A percentile compares a stretch with the other conserved stretches of the same genome.
Conservation (phyloP, 1,140 invertebrate genomes). For the Drosophila kikkawai region DNA sequence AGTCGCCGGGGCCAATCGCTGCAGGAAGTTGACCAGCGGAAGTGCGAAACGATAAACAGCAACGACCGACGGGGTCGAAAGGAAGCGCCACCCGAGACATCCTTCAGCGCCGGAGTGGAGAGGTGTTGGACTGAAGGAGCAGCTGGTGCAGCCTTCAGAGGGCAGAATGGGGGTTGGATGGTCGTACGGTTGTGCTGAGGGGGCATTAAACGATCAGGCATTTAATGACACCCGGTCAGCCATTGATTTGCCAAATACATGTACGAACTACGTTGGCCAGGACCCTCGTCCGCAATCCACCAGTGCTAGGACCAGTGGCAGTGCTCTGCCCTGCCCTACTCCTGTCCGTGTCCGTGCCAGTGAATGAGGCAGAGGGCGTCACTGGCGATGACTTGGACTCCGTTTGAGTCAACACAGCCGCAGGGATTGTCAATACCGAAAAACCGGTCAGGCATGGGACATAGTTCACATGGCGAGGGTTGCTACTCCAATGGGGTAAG, state of each 20-base stretch:
- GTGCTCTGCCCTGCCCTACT: background rate
- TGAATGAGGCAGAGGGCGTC: conserved; percentile 6
- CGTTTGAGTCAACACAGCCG: conserved; percentile 76
- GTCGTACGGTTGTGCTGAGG: conserved; percentile 15
- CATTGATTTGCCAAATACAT: conserved; percentile 81
- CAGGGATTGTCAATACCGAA: conserved; percentile 70
- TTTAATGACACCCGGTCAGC: conserved; percentile 81
- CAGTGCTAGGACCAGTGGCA: background rate
- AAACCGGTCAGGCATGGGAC: conserved; percentile 63
- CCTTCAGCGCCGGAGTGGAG: conserved; percentile 47
- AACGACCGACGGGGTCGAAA: conserved; percentile 42
- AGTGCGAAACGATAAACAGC: conserved; percentile 83
- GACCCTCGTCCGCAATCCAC: conserved; percentile 5
- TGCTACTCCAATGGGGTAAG: background rate
- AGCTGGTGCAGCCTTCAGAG: conserved; percentile 26
- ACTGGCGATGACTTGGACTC: conserved; percentile 44
- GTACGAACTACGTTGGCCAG: conserved; percentile 35
- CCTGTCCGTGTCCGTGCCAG: background rate
- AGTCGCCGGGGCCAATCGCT: conserved; percentile 65
- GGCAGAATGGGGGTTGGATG: background rate
- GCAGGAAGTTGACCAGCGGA: conserved; percentile 81
- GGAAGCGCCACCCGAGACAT: conserved; percentile 44
- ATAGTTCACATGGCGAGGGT: conserved; percentile 51
- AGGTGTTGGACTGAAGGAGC: conserved; percentile 16
- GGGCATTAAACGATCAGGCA: conserved; percentile 80